Evolutionary conservation across 2,113 vertebrate genomes (phyloP).

Genomic region (Neotoma lepida): DNA sequence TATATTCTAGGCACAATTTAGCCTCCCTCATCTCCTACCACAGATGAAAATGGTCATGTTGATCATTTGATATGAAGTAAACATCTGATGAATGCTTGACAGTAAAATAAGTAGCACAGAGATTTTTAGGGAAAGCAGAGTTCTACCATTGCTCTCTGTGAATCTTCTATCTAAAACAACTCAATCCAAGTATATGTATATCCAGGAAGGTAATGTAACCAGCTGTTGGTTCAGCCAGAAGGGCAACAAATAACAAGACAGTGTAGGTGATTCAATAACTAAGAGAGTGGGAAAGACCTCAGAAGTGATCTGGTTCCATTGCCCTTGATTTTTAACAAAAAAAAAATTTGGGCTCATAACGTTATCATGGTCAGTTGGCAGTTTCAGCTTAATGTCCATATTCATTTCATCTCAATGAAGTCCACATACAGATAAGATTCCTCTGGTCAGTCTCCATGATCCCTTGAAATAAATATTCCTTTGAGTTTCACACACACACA

Average conservation of each 20-base stretch:
- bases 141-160: not conserved
- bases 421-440: not conserved
- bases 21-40: not conserved
- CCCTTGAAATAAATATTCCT: not conserved
- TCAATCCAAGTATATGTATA: not conserved
- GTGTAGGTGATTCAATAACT: not conserved
- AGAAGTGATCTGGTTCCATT: not conserved
- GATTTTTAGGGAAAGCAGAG: constrained; percentile 2
- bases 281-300: not conserved
- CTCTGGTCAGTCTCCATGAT: not conserved
- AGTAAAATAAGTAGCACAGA: constrained; percentile 40
- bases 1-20: not conserved
- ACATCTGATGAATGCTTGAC: not conserved
- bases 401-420: not conserved
- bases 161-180: constrained; percentile 23
- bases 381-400: not conserved
- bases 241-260: constrained; percentile 25
- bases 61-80: constrained; percentile 39
- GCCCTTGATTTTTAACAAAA: not conserved
- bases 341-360: too few species aligned
- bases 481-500: not conserved
- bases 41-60: not conserved
- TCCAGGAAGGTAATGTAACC: not conserved
- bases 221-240: constrained; percentile 2
- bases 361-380: not conserved